A percentile compares a stretch with the other conserved stretches of the same genome.
These are phyloP conservation scores for Lipophrys pholis DNA, from an alignment of 2,113 vertebrate species.

Conservation along the genomic window DNA sequence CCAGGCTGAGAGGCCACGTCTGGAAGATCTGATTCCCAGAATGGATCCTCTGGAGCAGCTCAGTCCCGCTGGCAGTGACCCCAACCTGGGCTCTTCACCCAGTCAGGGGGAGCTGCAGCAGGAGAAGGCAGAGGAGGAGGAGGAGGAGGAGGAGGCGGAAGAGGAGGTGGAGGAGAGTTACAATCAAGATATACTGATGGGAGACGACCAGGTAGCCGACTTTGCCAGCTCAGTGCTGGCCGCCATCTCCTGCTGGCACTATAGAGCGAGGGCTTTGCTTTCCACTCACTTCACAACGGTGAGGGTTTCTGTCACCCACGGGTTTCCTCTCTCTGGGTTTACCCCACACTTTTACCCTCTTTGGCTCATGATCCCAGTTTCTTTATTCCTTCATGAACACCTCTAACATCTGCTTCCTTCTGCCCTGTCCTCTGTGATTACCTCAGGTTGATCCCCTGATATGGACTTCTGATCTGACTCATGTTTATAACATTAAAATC, in stretches of 20 bases:
- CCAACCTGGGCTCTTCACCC: constrained; percentile 66
- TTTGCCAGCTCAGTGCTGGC: constrained; percentile 91
- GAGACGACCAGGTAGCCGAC: constrained; percentile 94
- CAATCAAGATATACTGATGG: constrained; percentile 88
- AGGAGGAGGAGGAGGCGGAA: constrained; percentile 69
- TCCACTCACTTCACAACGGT: constrained; percentile 91
- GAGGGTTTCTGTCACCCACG: constrained; percentile 87
- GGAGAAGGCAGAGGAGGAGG: constrained; percentile 62
- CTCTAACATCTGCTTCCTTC: constrained; percentile 59
- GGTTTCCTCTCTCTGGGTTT: constrained; percentile 58
- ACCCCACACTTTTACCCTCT: constrained; percentile 46
- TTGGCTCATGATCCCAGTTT: constrained; percentile 25
- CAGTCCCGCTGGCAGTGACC: constrained; percentile 65
- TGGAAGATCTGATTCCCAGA: constrained; percentile 73
- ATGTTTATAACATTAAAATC: constrained; percentile 3
- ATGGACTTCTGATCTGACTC: neutral
- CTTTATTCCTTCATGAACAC: constrained; percentile 20
- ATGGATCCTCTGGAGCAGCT: constrained; percentile 80
- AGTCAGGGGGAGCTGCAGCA: constrained; percentile 67
- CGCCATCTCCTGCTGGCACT: constrained; percentile 93
- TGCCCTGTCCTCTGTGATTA: constrained; percentile 42
- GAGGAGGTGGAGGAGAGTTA: constrained; percentile 78
- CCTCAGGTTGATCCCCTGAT: constrained; percentile 25
- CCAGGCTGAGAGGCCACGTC: constrained; percentile 71
- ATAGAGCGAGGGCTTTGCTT: constrained; percentile 93